Base-by-base conservation (phyloP, 2,113 vertebrate species). In the Zosterops lateralis region DNA sequence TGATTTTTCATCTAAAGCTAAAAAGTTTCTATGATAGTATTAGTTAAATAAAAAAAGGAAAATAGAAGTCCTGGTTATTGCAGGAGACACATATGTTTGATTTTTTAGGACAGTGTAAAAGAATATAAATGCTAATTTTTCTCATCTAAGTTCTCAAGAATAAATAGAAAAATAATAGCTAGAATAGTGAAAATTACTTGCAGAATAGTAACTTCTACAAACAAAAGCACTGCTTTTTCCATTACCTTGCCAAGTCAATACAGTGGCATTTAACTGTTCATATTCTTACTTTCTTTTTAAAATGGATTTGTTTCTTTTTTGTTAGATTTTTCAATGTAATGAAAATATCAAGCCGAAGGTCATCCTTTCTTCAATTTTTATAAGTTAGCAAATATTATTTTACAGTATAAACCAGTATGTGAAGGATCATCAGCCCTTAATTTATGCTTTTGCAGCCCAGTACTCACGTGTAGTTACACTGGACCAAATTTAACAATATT, bases 1-100 rank as follows among this genome's bases (percentile, higher is more conserved):
- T 50, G 51, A 70, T 94, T 92, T 90, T 91, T 93, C 74, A 94
- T 47, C 66, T 75, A 87, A 71, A 90, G 29, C 74, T 87, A 83
- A 92, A 80, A 94, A 48, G 38, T 82, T 84, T 61, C 64, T 67
- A 34, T 68, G 45, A 65, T 57, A 75, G 24, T 45, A 91, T 67
- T 87, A 54, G 62, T 74, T 91, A 71, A 91, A 85, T 73, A 51
- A 66, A 74, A 78, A 76, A 81, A 60, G 8, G 10, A 53, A 84
- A 86, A 77, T 34, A 18, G 5, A 86, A 74, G 15, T 64, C 38
- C 44, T 83, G 26, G 68, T 36, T 74, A 18, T 45, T 87, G 26
- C 28, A 89, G 48, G 9, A 82, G 66, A 77, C 20, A 31, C 11
- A 7, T 32, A 14, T 34, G 20, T 60, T 56, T 68, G 61, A 36